Percentiles rank a stretch among this genome's conserved stretches.
Evolutionary conservation across 1,140 invertebrate species (phyloP).

Genomic region (Ctenoplectra terminalis): DNA sequence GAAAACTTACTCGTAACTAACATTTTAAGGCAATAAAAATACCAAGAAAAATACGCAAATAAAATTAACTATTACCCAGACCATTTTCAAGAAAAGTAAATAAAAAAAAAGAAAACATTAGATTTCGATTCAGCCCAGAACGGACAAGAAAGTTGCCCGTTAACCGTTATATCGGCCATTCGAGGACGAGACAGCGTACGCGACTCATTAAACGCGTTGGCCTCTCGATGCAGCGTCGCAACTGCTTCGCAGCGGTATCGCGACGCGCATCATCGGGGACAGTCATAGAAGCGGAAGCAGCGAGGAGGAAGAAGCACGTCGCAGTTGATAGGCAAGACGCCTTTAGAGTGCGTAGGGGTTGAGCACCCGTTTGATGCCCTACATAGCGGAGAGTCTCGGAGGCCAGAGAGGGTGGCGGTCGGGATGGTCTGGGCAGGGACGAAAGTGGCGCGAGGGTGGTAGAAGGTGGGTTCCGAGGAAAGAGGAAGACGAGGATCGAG

Average conservation of each 20-base stretch:
- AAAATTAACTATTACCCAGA: too few species aligned
- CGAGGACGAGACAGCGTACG: not conserved
- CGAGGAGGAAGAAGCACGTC: conserved; percentile 22
- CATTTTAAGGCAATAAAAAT: too few species aligned
- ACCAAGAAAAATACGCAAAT: too few species aligned
- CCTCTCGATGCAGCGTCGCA: conserved; percentile 4
- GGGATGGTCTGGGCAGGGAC: conserved; percentile 66
- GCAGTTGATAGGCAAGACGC: conserved; percentile 61
- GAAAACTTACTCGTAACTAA: too few species aligned
- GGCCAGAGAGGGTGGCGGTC: conserved; percentile 51
- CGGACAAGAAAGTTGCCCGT: not conserved
- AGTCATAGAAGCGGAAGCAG: conserved; percentile 16
- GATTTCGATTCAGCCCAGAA: not conserved
- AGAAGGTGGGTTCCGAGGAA: conserved; percentile 54
- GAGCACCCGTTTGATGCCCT: conserved; percentile 77
- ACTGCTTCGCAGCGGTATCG: too few species aligned
- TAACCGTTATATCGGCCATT: not conserved
- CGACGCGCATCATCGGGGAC: not conserved
- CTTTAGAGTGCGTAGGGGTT: conserved; percentile 76
- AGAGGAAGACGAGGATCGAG: conserved; percentile 63
- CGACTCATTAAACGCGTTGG: conserved; percentile 22
- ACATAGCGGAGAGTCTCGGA: conserved; percentile 71
- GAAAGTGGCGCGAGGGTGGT: conserved; percentile 68
- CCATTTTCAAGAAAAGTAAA: too few species aligned
- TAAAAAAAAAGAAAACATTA: not conserved